Evolutionary conservation across 2,797 vertebrate species (phyloP).

Genomic region (Chaetophractus vellerosus): DNA sequence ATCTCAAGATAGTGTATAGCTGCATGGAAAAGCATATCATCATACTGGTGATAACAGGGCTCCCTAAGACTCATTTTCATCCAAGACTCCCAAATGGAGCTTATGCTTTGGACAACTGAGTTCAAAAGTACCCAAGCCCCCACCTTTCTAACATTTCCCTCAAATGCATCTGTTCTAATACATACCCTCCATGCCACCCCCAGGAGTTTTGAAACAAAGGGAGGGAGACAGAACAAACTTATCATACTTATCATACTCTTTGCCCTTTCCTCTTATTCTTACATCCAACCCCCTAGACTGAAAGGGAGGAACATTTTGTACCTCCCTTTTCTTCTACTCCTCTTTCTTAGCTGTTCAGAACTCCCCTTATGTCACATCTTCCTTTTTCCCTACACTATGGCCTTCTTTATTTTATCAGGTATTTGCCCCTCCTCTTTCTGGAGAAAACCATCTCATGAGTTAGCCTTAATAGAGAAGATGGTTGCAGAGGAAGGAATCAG

Average conservation of each 20-base stretch:
- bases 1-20: neutral
- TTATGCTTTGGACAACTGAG: too few species aligned
- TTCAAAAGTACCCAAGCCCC: neutral
- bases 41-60: neutral
- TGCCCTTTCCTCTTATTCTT: neutral
- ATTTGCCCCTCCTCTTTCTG: neutral
- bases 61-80: neutral
- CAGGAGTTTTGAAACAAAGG: neutral
- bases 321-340: neutral
- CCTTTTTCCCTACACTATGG: neutral
- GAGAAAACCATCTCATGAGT: neutral
- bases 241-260: too few species aligned
- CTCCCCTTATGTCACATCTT: neutral
- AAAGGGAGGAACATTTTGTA: neutral
- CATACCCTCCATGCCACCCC: fast-evolving
- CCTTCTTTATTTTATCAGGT: neutral
- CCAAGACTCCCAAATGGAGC: neutral
- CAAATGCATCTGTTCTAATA: neutral
- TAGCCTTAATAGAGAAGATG: neutral
- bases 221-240: neutral
- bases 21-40: neutral
- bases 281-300: neutral
- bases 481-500: conserved; percentile 8
- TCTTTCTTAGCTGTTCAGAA: neutral
- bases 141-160: neutral